A percentile compares a stretch with the other conserved stretches of the same genome.
These are phyloP conservation scores for Dyspetes luteomarginatus DNA, from an alignment of 2,888 invertebrate genomes.

Conservation along the genomic window DNA sequence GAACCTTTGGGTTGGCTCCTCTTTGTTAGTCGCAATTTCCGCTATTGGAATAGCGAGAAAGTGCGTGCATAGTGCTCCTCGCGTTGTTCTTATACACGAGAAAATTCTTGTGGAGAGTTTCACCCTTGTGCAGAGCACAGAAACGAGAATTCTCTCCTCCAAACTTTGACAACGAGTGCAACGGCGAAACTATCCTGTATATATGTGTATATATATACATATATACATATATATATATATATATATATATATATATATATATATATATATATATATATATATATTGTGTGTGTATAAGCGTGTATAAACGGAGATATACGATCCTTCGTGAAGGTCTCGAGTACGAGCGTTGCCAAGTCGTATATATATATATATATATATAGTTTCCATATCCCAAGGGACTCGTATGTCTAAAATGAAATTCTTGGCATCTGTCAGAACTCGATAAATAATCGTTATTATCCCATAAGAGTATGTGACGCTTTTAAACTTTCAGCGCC, in stretches of 20 bases:
- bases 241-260: slow-evolving; percentile 6
- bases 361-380: slow-evolving; percentile 4
- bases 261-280: slow-evolving; percentile 1
- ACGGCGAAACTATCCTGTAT: slow-evolving; percentile 20
- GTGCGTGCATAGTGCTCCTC: not conserved
- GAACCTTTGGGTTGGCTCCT: too few relatives aligned
- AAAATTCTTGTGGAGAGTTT: slow-evolving; percentile 26
- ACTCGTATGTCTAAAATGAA: slow-evolving; percentile 50
- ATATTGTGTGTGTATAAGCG: too few relatives aligned
- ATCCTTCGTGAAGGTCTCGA: not conserved
- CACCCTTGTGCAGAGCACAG: not conserved
- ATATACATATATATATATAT: too few relatives aligned
- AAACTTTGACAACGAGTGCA: slow-evolving; percentile 47
- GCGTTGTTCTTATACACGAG: slow-evolving; percentile 24
- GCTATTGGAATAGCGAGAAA: slow-evolving; percentile 3
- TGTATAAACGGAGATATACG: slow-evolving; percentile 13
- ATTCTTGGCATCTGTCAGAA: slow-evolving; percentile 60
- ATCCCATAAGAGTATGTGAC: not conserved
- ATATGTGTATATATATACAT: not conserved
- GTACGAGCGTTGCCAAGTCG: slow-evolving; percentile 11
- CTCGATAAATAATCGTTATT: slow-evolving; percentile 62
- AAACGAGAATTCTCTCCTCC: not conserved
- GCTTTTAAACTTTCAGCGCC: slow-evolving; percentile 15
- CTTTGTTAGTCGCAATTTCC: too few relatives aligned
- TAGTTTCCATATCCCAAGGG: slow-evolving; percentile 36